Percentiles rank a stretch among this genome's conserved stretches.
Conservation (phyloP, 2,797 vertebrate genomes). For the Poeciliopsis infans region DNA sequence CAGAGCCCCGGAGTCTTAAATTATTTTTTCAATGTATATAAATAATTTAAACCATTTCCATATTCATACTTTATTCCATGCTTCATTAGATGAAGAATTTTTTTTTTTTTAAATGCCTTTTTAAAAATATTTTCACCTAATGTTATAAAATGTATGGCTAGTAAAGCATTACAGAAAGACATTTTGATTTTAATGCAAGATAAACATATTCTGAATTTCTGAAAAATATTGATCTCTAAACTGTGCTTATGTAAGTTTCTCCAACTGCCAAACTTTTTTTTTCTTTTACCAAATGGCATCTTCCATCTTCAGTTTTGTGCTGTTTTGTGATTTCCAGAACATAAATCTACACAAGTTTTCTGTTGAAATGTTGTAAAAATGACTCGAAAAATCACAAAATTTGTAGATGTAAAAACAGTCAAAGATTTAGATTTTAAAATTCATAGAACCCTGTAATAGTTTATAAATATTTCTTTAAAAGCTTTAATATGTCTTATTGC, state of each 20-base stretch:
- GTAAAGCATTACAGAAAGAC: not conserved
- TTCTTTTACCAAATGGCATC: not conserved
- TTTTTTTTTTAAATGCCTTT: not conserved
- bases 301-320: not conserved
- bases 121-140: not conserved
- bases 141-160: not conserved
- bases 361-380: not conserved
- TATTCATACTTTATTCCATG: not conserved
- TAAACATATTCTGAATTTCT: not conserved
- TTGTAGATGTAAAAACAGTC: not conserved
- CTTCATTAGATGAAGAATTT: not conserved
- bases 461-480: not conserved
- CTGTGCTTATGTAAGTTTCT: not conserved
- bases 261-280: not conserved
- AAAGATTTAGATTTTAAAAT: not conserved
- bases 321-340: not conserved
- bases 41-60: not conserved
- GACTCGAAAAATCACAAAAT: not conserved
- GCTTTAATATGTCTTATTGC: not conserved
- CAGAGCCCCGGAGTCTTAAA: not conserved
- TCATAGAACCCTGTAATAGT: not conserved
- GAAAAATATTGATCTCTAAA: not conserved
- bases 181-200: not conserved
- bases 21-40: not conserved
- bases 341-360: not conserved